phyloP scores from a whole-genome alignment of 2,888 invertebrate species.

The Sinodicranocentrus sp. region DNA sequence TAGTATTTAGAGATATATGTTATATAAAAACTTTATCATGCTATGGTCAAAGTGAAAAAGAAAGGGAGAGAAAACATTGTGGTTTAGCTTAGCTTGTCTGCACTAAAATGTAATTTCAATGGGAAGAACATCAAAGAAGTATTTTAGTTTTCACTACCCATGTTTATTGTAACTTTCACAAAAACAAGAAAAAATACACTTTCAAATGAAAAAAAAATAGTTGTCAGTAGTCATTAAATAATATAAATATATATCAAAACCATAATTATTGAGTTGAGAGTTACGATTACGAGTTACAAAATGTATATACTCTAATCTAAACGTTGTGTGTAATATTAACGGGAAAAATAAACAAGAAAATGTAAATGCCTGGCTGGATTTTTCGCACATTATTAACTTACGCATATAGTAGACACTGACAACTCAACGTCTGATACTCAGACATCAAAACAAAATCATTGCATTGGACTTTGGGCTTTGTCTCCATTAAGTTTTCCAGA shows the following conservation, averaged over 20 bases:
- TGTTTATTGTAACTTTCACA: conserved; percentile 25
- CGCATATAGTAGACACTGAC: too few relatives aligned
- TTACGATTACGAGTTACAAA: not conserved
- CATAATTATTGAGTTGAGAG: not conserved
- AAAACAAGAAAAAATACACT: not conserved
- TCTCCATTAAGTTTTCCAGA: too few relatives aligned
- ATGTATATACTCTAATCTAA: conserved; percentile 21
- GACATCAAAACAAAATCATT: too few relatives aligned
- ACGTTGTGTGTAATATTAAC: conserved; percentile 52
- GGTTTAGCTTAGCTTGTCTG: not conserved
- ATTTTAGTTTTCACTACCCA: conserved; percentile 29
- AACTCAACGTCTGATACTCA: too few relatives aligned
- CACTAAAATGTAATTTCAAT: not conserved
- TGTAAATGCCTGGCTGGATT: too few relatives aligned
- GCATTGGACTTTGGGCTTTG: too few relatives aligned
- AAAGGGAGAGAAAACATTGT: not conserved
- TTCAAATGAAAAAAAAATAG: conserved; percentile 14
- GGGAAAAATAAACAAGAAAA: conserved; percentile 45
- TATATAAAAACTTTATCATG: too few relatives aligned
- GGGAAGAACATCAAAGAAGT: not conserved
- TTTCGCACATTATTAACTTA: too few relatives aligned
- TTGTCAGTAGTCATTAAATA: conserved; percentile 13
- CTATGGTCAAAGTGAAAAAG: not conserved
- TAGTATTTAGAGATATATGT: too few relatives aligned
- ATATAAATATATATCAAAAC: not conserved